These are phyloP conservation scores for Siniperca obscura DNA, from an alignment of 2,797 vertebrate species.

Conservation along the genomic window DNA sequence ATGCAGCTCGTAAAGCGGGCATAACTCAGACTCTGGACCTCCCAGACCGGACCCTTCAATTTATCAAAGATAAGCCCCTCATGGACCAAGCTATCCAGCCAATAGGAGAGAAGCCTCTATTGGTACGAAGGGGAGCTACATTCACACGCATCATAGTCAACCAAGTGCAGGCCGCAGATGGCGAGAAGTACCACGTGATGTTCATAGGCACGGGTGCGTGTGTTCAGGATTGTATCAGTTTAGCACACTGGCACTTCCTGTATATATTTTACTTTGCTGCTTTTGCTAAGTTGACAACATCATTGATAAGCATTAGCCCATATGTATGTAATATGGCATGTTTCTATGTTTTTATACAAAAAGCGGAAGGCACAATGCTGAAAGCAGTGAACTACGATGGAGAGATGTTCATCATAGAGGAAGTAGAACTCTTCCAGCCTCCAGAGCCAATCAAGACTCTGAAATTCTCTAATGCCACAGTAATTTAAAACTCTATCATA, in stretches of 20 bases:
- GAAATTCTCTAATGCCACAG: conserved; percentile 80
- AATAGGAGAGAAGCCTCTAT: conserved; percentile 65
- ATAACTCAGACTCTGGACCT: conserved; percentile 78
- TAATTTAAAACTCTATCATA: conserved; percentile 49
- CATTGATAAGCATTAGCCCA: neutral
- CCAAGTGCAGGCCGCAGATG: conserved; percentile 75
- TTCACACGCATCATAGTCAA: conserved; percentile 83
- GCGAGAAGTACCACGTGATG: conserved; percentile 79
- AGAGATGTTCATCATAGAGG: conserved; percentile 87
- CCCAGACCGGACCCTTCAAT: conserved; percentile 85
- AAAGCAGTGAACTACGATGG: conserved; percentile 85
- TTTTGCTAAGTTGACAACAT: neutral
- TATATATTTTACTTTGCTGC: neutral
- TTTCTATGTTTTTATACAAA: conserved; percentile 19
- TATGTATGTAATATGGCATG: neutral
- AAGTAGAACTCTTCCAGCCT: conserved; percentile 83
- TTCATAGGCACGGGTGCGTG: conserved; percentile 88
- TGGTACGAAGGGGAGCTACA: conserved; percentile 78
- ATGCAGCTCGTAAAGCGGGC: conserved; percentile 63
- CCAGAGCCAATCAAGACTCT: conserved; percentile 81
- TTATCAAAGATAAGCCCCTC: conserved; percentile 83
- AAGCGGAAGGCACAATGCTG: conserved; percentile 86
- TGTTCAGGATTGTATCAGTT: neutral
- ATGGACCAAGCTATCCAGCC: conserved; percentile 84
- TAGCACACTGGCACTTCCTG: neutral